These are phyloP conservation scores for Listronotus oregonensis DNA, from an alignment of 1,140 invertebrate species.

Conservation along the genomic window DNA sequence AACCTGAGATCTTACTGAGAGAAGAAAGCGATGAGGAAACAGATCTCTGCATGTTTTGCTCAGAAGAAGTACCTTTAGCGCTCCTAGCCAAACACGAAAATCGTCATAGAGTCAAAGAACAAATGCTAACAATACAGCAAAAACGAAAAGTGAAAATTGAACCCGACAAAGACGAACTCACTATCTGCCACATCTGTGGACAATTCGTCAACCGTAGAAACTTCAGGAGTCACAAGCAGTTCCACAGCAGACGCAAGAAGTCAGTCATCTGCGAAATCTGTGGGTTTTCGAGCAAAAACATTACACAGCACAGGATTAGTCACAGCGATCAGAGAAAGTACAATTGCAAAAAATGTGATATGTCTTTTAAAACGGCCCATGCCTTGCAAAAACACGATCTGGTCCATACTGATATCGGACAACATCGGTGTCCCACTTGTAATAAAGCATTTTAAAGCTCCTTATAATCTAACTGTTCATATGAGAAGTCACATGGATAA, in stretches of 20 bases:
- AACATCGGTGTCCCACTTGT: slow-evolving; percentile 39
- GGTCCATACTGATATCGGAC: slow-evolving; percentile 34
- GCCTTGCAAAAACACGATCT: slow-evolving; percentile 23
- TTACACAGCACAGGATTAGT: slow-evolving; percentile 5
- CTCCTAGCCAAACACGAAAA: no score
- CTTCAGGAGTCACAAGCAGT: slow-evolving; percentile 5
- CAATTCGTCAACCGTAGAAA: not conserved
- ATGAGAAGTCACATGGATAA: slow-evolving; percentile 72
- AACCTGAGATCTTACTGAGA: no score
- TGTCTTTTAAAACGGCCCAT: slow-evolving; percentile 16
- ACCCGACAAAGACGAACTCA: no score
- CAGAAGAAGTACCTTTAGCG: no score
- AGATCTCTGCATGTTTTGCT: no score
- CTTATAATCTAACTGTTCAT: slow-evolving; percentile 55
- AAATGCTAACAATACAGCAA: no score
- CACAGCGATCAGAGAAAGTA: slow-evolving; percentile 10
- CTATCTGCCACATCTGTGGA: no score
- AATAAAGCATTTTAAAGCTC: slow-evolving; percentile 27
- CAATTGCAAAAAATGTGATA: slow-evolving; percentile 26
- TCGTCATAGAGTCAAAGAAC: no score
- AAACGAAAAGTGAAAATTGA: no score
- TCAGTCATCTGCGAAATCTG: slow-evolving; percentile 7
- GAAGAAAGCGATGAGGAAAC: no score
- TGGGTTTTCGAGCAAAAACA: slow-evolving; percentile 12
- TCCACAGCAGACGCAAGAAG: slow-evolving; percentile 4